Percentiles rank a stretch among this genome's conserved stretches.
Evolutionary conservation across 37 sponge, comb jelly and placozoan genomes (phyloP).

Genomic region (Chondrilla cf. caribensis): DNA sequence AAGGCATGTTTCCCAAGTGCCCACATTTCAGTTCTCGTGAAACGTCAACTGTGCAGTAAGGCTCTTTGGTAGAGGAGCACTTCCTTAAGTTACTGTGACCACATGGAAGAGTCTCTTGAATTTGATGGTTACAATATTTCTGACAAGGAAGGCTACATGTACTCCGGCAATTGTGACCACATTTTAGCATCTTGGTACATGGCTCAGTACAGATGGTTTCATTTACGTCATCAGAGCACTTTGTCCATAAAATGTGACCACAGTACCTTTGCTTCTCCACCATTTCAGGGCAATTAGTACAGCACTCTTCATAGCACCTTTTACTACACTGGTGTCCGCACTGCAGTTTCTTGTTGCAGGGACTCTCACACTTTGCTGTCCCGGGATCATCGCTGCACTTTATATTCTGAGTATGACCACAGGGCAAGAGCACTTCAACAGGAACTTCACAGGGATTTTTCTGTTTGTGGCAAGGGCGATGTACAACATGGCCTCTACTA

Average conservation of each 20-base stretch:
- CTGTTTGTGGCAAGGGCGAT: not conserved
- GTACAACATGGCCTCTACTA: not conserved
- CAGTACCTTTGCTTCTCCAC: not conserved
- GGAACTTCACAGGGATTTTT: not conserved
- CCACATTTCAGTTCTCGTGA: too few relatives aligned
- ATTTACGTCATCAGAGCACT: not conserved
- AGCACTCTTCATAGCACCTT: not conserved
- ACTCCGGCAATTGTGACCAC: slow-evolving; percentile 38
- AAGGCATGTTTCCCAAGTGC: too few relatives aligned
- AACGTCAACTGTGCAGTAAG: too few relatives aligned
- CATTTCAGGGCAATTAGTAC: not conserved
- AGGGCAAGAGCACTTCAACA: not conserved
- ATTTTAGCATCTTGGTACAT: slow-evolving; percentile 17
- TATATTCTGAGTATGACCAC: slow-evolving; percentile 6
- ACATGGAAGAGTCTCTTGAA: slow-evolving; percentile 1
- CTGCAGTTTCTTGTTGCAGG: not conserved
- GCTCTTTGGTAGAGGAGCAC: too few relatives aligned
- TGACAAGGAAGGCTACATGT: slow-evolving; percentile 31
- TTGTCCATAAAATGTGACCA: not conserved
- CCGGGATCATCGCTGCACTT: not conserved
- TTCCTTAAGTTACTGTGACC: not conserved
- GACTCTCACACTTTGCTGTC: not conserved
- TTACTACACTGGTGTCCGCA: not conserved
- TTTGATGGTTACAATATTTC: not conserved
- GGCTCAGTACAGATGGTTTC: not conserved